Conservation (phyloP, 1,140 invertebrate species). For the Scaptomyza hsui region DNA sequence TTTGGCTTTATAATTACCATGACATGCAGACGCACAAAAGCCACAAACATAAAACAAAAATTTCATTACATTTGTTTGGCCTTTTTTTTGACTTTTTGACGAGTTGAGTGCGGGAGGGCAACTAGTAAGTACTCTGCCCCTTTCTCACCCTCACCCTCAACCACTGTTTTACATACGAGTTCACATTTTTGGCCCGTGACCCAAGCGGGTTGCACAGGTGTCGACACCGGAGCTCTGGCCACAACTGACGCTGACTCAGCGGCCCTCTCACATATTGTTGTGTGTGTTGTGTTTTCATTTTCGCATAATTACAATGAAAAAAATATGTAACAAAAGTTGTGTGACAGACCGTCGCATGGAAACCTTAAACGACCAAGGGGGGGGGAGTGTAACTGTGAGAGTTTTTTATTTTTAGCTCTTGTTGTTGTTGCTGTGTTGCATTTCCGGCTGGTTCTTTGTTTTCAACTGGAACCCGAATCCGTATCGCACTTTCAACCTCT, state of each 20-base stretch:
- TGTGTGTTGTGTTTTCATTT: conserved; percentile 71
- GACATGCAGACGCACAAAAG: conserved; percentile 63
- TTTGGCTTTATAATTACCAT: conserved; percentile 64
- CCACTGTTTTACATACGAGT: conserved; percentile 72
- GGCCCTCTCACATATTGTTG: conserved; percentile 51
- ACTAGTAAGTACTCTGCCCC: conserved; percentile 7
- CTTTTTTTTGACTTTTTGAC: conserved; percentile 31
- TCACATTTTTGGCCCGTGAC: conserved; percentile 80
- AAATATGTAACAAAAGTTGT: conserved; percentile 74
- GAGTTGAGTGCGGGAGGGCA: conserved; percentile 1
- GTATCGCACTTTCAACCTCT: conserved; percentile 27
- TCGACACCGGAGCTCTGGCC: conserved; percentile 55
- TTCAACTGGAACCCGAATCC: conserved; percentile 6
- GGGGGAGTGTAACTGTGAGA: conserved; percentile 34
- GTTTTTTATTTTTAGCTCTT: conserved; percentile 26
- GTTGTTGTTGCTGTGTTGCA: conserved; percentile 42
- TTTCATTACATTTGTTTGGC: conserved; percentile 68
- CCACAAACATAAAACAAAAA: conserved; percentile 49
- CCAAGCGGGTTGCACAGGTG: conserved; percentile 67
- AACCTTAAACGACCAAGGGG: conserved; percentile 52
- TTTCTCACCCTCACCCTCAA: neutral
- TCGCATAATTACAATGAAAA: conserved; percentile 74
- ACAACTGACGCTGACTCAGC: conserved; percentile 50
- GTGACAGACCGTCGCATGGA: conserved; percentile 57
- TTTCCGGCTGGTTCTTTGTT: conserved; percentile 65